These are phyloP conservation scores for Hyles lineata DNA, from an alignment of 2,888 invertebrate species.

Conservation along the genomic window DNA sequence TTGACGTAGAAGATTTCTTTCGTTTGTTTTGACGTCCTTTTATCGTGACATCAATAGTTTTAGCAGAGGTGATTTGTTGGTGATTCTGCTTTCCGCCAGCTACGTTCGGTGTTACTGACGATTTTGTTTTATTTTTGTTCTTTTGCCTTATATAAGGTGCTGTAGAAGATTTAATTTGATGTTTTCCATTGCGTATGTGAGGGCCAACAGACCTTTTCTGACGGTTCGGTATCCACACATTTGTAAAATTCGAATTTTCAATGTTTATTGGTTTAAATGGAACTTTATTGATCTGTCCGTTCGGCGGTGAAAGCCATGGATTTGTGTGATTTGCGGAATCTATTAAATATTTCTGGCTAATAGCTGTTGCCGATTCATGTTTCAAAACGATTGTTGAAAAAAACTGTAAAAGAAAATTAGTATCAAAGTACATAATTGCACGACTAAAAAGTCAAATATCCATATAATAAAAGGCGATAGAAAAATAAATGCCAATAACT, in stretches of 20 bases:
- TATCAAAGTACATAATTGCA: background rate
- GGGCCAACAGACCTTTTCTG: background rate
- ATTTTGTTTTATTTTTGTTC: background rate
- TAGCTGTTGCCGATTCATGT: background rate
- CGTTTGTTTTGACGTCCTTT: background rate
- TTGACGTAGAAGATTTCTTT: background rate
- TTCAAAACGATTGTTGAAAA: background rate
- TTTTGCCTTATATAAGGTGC: background rate
- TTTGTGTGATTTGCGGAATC: background rate
- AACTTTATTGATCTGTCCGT: background rate
- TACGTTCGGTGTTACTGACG: background rate
- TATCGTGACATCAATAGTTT: background rate
- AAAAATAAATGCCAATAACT: no score
- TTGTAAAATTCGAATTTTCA: background rate
- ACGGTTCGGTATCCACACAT: background rate
- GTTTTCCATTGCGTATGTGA: background rate
- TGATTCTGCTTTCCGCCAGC: background rate
- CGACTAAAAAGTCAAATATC: no score
- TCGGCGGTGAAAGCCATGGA: background rate
- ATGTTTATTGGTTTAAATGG: background rate
- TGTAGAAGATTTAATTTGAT: background rate
- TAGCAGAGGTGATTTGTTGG: background rate
- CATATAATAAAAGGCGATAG: no score
- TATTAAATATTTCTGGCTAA: background rate
- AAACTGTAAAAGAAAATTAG: background rate